These are phyloP conservation scores for Drosophila koepferae DNA, from an alignment of 2,888 invertebrate genomes.

Conservation along the genomic window DNA sequence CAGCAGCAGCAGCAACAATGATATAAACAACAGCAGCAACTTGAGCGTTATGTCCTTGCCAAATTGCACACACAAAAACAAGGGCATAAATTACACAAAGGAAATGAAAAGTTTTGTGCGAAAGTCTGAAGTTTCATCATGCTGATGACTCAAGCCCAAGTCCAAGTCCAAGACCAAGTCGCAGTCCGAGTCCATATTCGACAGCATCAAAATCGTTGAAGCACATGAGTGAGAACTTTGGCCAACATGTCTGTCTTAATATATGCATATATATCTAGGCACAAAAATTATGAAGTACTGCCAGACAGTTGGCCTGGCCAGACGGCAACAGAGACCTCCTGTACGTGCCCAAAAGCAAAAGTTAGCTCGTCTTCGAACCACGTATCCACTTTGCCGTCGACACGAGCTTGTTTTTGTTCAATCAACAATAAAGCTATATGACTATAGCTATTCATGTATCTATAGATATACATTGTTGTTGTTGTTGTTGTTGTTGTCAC, in stretches of 20 bases:
- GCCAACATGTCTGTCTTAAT: constrained; percentile 51
- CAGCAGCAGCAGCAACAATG: constrained; percentile 1
- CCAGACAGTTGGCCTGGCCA: constrained; percentile 13
- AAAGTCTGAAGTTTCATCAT: constrained; percentile 56
- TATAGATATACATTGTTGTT: constrained; percentile 32
- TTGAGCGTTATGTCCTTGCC: constrained; percentile 29
- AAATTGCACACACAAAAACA: constrained; percentile 55
- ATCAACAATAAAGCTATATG: constrained; percentile 71
- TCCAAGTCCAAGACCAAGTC: constrained; percentile 1
- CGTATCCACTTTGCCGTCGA: constrained; percentile 56
- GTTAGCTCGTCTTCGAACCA: constrained; percentile 44
- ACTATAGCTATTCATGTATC: constrained; percentile 27
- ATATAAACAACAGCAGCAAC: constrained; percentile 35
- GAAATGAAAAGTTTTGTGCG: constrained; percentile 39
- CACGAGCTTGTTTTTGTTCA: constrained; percentile 72
- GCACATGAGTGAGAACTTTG: constrained; percentile 46
- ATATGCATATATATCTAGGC: constrained; percentile 52
- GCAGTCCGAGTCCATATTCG: constrained; percentile 47
- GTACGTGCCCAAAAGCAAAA: constrained; percentile 36
- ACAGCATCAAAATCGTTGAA: constrained; percentile 66
- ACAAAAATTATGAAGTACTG: constrained; percentile 66
- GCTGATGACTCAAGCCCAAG: constrained; percentile 20
- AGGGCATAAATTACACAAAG: constrained; percentile 73
- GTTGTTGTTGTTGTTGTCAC: constrained; percentile 35
- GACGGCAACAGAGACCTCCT: constrained; percentile 29